Conservation (phyloP, 37 sponge, comb jelly and placozoan species). For the Theonella swinhoei region DNA sequence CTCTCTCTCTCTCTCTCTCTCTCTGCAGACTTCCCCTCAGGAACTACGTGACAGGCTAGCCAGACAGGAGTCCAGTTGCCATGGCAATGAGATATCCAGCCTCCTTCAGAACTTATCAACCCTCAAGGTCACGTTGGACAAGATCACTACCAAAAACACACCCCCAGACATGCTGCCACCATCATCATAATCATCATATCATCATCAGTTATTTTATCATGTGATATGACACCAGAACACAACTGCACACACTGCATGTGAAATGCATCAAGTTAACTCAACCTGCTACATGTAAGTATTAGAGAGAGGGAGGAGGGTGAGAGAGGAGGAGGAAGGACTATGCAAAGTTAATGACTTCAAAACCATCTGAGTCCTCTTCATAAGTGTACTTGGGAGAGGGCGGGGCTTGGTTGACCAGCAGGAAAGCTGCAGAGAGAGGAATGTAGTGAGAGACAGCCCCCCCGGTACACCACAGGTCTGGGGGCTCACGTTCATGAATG, state of each 20-base stretch:
- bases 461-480: too few species aligned
- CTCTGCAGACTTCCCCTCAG: constrained; percentile 25
- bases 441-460: too few species aligned
- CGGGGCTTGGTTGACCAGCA: constrained; percentile 31
- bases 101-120: not conserved
- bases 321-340: not conserved
- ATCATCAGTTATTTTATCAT: too few species aligned
- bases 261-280: too few species aligned
- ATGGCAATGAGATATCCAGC: not conserved
- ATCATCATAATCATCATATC: too few species aligned
- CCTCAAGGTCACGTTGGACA: not conserved
- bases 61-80: not conserved
- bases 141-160: too few species aligned
- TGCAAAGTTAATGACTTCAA: constrained; percentile 47
- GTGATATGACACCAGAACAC: too few species aligned
- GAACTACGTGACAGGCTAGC: constrained; percentile 36
- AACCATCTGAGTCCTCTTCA: constrained; percentile 44
- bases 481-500: constrained; percentile 53
- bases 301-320: not conserved
- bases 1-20: too few species aligned
- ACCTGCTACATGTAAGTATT: too few species aligned
- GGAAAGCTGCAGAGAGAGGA: constrained; percentile 46
- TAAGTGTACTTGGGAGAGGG: not conserved
- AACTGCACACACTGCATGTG: too few species aligned
- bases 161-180: too few species aligned